Evolutionary conservation across 2,113 vertebrate genomes (phyloP), one percentile per base, ranked within the genome.

Genomic region (Merops nubicus): DNA sequence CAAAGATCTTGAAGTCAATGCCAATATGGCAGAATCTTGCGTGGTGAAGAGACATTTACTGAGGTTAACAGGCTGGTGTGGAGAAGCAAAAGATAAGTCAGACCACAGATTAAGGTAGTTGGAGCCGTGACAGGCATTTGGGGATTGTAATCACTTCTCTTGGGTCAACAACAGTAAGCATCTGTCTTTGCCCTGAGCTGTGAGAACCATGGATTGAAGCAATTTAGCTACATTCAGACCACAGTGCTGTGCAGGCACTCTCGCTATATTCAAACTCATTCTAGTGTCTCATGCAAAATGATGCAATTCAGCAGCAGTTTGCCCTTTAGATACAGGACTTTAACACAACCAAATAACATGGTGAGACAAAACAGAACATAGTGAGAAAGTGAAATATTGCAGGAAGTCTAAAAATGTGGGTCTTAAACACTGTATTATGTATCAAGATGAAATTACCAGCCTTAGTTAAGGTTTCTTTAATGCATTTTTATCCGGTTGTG

Each of bases 401-500:
- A 95, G 33, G 54, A 84, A 89, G 62, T 56, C 69, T 89, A 87
- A 92, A 91, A 91, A 79, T 89, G 81, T 91, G 87, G 83, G 34
- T 79, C 65, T 96, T 92, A 95, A 96, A 84, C 62, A 90, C 47
- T 11, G 3, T 90, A 82, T 93, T 93, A 56, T 53, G 7, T 91
- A 87, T 78, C 62, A 82, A 75, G 65, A 86, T 91, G 88, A 89
- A 96, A 90, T 60, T 77, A 86, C 19, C 26, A 78, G 47, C 36
- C 64, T 64, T 74, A 76, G 43, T 91, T 82, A 87, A 74, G 76
- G 81, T 57, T 91, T 96, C 54, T 88, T 74, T 89, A 89, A 74
- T 77, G 76, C 69, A 63, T 68, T 94, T 83, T 94, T 95, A 85
- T 82, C 83, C 85, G 89, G 7, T 81, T 94, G 69, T 90, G 88